Base-by-base conservation (phyloP, 2,797 vertebrate genomes). In the Notolabrus celidotus region DNA sequence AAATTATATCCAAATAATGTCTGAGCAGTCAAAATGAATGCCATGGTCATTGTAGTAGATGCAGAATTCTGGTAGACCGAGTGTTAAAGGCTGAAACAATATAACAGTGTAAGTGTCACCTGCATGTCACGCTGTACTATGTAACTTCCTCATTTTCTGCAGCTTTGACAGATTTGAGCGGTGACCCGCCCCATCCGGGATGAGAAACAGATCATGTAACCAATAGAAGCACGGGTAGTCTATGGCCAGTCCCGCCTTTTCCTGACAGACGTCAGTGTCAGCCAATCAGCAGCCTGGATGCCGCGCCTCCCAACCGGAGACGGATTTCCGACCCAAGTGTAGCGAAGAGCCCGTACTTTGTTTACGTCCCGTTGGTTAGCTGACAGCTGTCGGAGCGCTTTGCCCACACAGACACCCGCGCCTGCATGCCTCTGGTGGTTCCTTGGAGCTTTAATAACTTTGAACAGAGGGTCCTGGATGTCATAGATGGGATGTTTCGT, bases 321-420 rank as follows among this genome's bases (percentile, higher is more conserved):
- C 80, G 84, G 88, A 88, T 90, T 93, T 94, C 92, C 87, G 92
- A 91, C 79, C 70, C 76, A 65, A 88, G 76, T 71, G 85, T 74
- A 85, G 88, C 75, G 62, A 84, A 85, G 67, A 86, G 86, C 89
- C 53, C 31, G 71, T 67, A 94, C 91, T 94, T 93, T 95, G 94
- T 95, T 95, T 94, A 94, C 92, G 87, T 93, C 84, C 88, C 27
- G 34, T 67, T 25, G 71, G 82, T 72, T 87, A 84, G 86, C 90
- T 86, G 88, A 89, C 92, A 92, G 90, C 80, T 83, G 82, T 34
- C 65, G 62, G 46, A 51, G 67, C 64, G 42, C 34, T 38, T 58
- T 55, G n/a, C 42, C 14, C 59, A 50, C 42, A 22, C 14, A 8
- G 33, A 52, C 62, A 47, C 5, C 25, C 11, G 14, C 4, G 29